Evolutionary conservation across 2,113 vertebrate species (phyloP), one percentile per base, ranked within the genome.

Genomic region (Phalacrocorax brasilianus): DNA sequence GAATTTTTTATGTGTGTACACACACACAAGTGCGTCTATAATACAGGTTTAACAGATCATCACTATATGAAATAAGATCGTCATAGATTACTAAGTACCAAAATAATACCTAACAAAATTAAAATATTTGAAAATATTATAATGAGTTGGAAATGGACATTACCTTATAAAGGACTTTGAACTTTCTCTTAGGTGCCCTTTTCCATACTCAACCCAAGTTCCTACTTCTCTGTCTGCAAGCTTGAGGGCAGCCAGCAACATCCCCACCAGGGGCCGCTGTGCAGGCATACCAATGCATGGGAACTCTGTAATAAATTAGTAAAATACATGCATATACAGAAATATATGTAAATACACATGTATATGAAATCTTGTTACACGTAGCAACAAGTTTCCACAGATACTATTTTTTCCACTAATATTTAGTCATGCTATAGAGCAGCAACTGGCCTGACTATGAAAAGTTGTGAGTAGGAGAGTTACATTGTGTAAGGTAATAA

Each of bases 21-120:
- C 18, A 14, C 5, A 27, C 14, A 38, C 0, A 1, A 5, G 8
- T 42, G 11, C 3, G 4, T 72, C 11, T 52, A 24, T 70, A 87
- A 66, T 28, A 14, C 20, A 55, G 27, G 42, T 74, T 75, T 70
- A 28, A 63, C 19, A 82, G n/a, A 27, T 59, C 24, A 47, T 16
- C 67, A 74, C 8, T 58, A 3, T 23, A 26, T 12, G 19, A 76
- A 76, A 76, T 50, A 58, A 62, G 12, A 55, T 32, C 56, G 59
- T 8, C 79, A 68, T 14, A 67, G n/a, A 22, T 67, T 19, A 58
- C 22, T 32, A 50, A 67, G 11, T 63, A 42, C 33, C 1, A 19
- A 85, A 77, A 49, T 40, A 70, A 66, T 26, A 65, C 6, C 7
- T 45, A 73, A 59, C 3, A 65, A 76, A 14, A 21, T 44, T n/a